Evolutionary conservation across 2,888 invertebrate genomes (phyloP).

Genomic region (Acrobasis suavella): DNA sequence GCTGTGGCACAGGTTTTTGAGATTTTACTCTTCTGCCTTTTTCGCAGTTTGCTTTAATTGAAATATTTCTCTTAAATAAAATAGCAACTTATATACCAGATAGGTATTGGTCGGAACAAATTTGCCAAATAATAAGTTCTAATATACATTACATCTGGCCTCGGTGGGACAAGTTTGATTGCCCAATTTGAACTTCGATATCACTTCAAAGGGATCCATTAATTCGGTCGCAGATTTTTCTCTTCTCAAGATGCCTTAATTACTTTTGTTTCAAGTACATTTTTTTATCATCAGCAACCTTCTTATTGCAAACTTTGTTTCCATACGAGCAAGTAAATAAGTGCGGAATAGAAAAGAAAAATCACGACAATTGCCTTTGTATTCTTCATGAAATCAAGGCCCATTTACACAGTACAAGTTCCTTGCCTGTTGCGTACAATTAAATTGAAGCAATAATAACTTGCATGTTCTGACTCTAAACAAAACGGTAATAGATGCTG

Average conservation of each 20-base stretch:
- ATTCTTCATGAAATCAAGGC: no score
- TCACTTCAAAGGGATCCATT: slow-evolving; percentile 48
- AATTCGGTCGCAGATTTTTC: slow-evolving; percentile 32
- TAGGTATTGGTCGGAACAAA: slow-evolving; percentile 7
- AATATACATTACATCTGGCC: slow-evolving; percentile 8
- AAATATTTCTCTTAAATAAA: no score
- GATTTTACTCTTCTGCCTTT: not conserved
- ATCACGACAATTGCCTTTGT: no score
- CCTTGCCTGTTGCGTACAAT: no score
- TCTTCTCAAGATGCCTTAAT: slow-evolving; percentile 5
- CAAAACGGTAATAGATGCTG: no score
- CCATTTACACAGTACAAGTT: no score
- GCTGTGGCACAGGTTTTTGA: slow-evolving; percentile 14
- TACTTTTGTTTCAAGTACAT: slow-evolving; percentile 21
- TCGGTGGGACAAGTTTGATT: slow-evolving; percentile 56
- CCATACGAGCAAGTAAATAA: no score
- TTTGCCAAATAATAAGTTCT: slow-evolving; percentile 18
- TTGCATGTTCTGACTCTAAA: no score
- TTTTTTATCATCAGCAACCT: not conserved
- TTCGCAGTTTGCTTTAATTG: not conserved
- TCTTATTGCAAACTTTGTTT: no score
- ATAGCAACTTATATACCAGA: not conserved
- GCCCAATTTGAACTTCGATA: slow-evolving; percentile 59
- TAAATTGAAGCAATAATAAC: no score
- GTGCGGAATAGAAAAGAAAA: not conserved